These are phyloP conservation scores for Probaryconus sp. DNA, from an alignment of 1,140 invertebrate species.

Conservation along the genomic window DNA sequence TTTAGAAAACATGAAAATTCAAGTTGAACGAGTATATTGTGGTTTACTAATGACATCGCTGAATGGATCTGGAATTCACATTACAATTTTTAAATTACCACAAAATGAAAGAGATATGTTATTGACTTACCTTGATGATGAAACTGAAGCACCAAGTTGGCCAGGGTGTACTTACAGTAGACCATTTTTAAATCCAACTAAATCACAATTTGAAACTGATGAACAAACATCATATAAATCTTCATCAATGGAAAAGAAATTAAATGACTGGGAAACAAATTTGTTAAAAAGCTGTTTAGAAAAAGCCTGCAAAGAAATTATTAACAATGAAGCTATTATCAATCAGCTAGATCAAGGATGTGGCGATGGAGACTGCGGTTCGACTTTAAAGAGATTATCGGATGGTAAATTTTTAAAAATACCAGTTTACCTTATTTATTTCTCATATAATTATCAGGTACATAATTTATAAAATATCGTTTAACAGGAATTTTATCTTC, in stretches of 20 bases:
- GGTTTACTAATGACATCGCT: conserved; percentile 89
- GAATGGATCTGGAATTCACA: conserved; percentile 88
- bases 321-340: conserved; percentile 80
- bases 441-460: too few species aligned
- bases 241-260: conserved; percentile 67
- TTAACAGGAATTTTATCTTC: conserved; percentile 71
- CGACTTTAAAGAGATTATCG: conserved; percentile 83
- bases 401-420: conserved; percentile 75
- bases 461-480: conserved; percentile 13
- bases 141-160: conserved; percentile 82
- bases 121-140: conserved; percentile 80
- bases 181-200: neutral
- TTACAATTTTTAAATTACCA: conserved; percentile 83
- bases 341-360: conserved; percentile 86
- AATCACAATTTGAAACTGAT: conserved; percentile 19
- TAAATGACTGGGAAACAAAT: conserved; percentile 69
- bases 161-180: conserved; percentile 75
- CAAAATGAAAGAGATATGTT: conserved; percentile 75
- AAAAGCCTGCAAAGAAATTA: conserved; percentile 78
- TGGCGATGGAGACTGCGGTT: conserved; percentile 91
- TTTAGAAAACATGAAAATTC: conserved; percentile 79
- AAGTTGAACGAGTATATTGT: conserved; percentile 82
- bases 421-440: too few species aligned
- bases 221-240: conserved; percentile 11
- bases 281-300: conserved; percentile 78